Evolutionary conservation across 2,113 vertebrate species (phyloP).

Genomic region (Crocuta crocuta): DNA sequence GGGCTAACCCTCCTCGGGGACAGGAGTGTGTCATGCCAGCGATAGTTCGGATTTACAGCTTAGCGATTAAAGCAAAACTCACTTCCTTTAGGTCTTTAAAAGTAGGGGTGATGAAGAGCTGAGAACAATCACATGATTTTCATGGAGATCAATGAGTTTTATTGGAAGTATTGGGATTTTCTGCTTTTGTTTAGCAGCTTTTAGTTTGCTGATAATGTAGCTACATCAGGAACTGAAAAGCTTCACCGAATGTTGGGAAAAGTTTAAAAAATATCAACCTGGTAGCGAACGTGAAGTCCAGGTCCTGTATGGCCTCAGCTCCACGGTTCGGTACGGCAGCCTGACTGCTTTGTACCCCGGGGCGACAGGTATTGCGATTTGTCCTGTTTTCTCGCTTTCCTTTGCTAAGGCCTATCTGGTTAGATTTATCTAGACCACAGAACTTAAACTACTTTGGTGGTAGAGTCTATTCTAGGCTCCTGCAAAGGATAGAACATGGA

Average conservation of each 20-base stretch:
- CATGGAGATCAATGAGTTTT: slow-evolving; percentile 16
- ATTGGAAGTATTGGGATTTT: slow-evolving; percentile 39
- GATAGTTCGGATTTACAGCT: not conserved
- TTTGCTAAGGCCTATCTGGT: not conserved
- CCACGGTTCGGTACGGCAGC: not conserved
- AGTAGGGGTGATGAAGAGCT: slow-evolving; percentile 17
- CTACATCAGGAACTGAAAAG: not conserved
- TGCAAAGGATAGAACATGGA: not conserved
- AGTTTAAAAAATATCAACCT: not conserved
- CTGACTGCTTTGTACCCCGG: not conserved
- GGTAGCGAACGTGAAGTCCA: not conserved
- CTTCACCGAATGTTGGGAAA: not conserved
- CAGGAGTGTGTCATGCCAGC: not conserved
- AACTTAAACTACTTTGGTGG: not conserved
- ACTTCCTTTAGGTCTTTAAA: not conserved
- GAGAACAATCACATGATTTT: slow-evolving; percentile 37
- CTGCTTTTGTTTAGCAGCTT: not conserved
- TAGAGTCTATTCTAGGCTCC: not conserved
- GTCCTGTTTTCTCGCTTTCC: not conserved
- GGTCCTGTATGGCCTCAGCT: not conserved
- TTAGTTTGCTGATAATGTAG: slow-evolving; percentile 2
- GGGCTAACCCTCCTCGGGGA: not conserved
- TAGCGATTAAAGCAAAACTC: not conserved
- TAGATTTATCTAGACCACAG: not conserved
- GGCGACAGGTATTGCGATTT: not conserved